Evolutionary conservation across 1,140 invertebrate species (phyloP).

Genomic region (Dryas iulia): DNA sequence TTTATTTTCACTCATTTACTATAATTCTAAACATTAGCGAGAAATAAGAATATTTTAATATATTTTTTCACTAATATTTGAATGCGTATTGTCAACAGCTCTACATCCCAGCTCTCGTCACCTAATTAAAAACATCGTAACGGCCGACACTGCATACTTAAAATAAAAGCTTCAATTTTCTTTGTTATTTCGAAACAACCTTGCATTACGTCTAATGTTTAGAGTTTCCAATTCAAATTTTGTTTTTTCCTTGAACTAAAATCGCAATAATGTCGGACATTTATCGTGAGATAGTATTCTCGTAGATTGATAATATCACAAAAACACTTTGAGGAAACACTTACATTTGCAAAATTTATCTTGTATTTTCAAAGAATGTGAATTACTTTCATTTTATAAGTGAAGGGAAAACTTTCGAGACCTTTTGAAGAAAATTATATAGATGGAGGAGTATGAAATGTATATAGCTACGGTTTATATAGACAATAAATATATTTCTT

Average conservation of each 20-base stretch:
- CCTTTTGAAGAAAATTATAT: too few relatives aligned
- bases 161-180: not conserved
- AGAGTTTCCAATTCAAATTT: not conserved
- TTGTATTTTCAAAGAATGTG: not conserved
- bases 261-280: slow-evolving; percentile 4
- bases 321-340: not conserved
- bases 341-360: not conserved
- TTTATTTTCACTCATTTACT: too few relatives aligned
- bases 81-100: not conserved
- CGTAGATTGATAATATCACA: not conserved
- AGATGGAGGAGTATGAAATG: too few relatives aligned
- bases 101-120: not conserved
- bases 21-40: not conserved
- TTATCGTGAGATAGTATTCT: not conserved
- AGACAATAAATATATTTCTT: too few relatives aligned
- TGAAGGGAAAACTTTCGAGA: too few relatives aligned
- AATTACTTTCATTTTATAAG: too few relatives aligned
- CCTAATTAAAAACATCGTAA: not conserved
- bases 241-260: slow-evolving; percentile 14
- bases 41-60: not conserved
- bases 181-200: slow-evolving; percentile 3
- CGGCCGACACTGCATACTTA: not conserved
- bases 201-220: not conserved
- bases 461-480: too few relatives aligned
- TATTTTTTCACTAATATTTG: not conserved